Evolutionary conservation across 35 echinoderm and acorn worm species (phyloP).

Genomic region (Heliocidaris tuberculata): DNA sequence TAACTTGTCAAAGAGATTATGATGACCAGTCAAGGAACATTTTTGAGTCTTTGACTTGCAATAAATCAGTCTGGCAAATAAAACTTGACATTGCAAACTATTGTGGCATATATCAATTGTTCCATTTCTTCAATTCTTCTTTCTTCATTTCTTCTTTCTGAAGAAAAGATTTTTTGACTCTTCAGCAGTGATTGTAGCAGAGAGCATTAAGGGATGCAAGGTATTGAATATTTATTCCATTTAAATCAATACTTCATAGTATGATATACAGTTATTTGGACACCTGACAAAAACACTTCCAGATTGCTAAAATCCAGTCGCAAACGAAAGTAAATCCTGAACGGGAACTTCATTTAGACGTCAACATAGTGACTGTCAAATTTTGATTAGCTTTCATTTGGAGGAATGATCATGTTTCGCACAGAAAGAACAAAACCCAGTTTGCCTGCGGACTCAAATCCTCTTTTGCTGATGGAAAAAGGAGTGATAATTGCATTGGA

Average conservation of each 20-base stretch:
- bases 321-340: no score
- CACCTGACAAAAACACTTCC: no score
- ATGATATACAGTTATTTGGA: not conserved
- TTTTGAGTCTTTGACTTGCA: not conserved
- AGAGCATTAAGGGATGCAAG: not conserved
- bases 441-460: no score
- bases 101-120: not conserved
- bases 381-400: no score
- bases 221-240: not conserved
- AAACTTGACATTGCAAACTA: not conserved
- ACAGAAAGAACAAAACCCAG: no score
- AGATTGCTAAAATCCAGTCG: no score
- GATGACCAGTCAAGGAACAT: not conserved
- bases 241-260: not conserved
- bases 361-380: no score
- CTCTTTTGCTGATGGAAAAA: no score
- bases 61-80: not conserved
- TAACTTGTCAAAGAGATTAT: not conserved
- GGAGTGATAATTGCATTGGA: no score
- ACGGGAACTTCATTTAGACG: no score
- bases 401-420: no score
- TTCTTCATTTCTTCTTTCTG: not conserved
- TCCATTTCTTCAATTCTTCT: not conserved
- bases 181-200: not conserved
- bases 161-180: not conserved